phyloP scores from a whole-genome alignment of 2,888 invertebrate species.

The Tineola bisselliella region DNA sequence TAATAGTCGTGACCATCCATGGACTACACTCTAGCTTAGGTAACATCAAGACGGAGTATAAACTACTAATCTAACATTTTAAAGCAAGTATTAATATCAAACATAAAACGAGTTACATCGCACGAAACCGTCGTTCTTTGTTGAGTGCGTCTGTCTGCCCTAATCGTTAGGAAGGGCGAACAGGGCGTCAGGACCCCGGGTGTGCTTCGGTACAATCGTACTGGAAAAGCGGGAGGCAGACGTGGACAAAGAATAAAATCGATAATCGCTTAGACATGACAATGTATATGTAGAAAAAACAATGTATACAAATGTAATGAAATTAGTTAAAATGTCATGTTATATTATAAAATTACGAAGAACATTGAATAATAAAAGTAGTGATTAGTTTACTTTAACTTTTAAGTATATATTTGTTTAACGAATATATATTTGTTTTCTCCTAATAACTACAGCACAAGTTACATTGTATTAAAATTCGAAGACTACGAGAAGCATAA shows the following conservation, averaged over 20 bases:
- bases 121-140: background rate
- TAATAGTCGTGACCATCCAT: no score
- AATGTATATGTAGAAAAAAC: background rate
- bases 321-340: no score
- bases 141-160: constrained; percentile 10
- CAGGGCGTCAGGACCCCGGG: background rate
- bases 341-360: no score
- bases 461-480: no score
- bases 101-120: background rate
- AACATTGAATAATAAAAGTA: no score
- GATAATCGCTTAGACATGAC: background rate
- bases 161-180: constrained; percentile 7
- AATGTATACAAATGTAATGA: no score
- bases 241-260: background rate
- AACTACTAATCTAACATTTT: background rate
- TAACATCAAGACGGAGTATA: no score
- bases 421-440: no score
- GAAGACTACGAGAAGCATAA: background rate
- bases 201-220: background rate
- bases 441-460: no score
- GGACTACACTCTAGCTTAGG: no score
- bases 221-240: constrained; percentile 11
- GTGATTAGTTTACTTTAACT: no score
- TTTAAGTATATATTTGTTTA: no score
- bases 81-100: background rate